Percentiles rank a stretch among this genome's conserved stretches.
Conservation (phyloP, 2,113 vertebrate species). For the Seriola rivoliana region DNA sequence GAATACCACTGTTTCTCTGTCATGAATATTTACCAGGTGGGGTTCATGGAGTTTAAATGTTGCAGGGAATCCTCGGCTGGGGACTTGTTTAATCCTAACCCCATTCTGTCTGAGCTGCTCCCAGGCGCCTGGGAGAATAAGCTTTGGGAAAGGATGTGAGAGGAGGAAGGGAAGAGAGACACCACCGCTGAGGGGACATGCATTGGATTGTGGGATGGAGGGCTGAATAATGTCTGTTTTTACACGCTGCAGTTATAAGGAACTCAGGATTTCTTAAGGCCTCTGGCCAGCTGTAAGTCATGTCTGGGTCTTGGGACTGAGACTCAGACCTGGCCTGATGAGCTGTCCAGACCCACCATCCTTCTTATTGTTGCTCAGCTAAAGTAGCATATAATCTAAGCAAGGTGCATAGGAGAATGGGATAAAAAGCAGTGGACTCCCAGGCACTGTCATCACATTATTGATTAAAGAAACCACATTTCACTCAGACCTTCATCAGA, state of each 20-base stretch:
- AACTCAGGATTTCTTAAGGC: conserved; percentile 30
- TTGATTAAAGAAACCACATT: conserved; percentile 10
- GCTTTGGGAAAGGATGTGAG: conserved; percentile 59
- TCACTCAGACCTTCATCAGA: background rate
- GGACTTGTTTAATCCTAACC: conserved; percentile 68
- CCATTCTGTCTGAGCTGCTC: conserved; percentile 59
- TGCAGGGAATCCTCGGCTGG: conserved; percentile 60
- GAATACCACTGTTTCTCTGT: conserved; percentile 42
- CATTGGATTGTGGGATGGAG: conserved; percentile 36
- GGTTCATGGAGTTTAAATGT: conserved; percentile 60
- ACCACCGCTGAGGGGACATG: conserved; percentile 16
- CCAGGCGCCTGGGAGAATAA: conserved; percentile 47
- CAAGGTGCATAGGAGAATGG: background rate
- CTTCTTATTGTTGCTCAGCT: background rate
- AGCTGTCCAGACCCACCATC: conserved; percentile 1
- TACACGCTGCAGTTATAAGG: conserved; percentile 41
- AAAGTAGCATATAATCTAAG: background rate
- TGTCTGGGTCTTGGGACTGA: conserved; percentile 19
- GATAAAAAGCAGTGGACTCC: background rate
- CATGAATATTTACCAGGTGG: conserved; percentile 73
- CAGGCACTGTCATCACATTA: background rate
- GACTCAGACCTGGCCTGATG: conserved; percentile 26
- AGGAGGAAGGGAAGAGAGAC: conserved; percentile 41
- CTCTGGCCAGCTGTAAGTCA: conserved; percentile 31
- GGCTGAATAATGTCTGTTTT: conserved; percentile 49